Conservation (phyloP, 2,888 invertebrate species). For the Diaphora mendica region DNA sequence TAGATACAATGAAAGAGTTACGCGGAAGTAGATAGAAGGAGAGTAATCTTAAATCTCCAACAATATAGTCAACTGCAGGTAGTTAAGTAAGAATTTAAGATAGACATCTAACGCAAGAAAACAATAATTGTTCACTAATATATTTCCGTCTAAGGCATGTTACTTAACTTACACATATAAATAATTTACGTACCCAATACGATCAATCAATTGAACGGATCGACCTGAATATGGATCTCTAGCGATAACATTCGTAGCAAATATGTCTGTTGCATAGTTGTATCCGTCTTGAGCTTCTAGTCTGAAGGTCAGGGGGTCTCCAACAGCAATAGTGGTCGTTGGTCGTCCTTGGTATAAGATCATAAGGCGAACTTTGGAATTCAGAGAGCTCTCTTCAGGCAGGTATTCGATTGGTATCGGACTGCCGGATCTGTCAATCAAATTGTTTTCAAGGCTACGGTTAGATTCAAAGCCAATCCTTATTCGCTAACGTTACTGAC, state of each 20-base stretch:
- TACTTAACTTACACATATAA: not conserved
- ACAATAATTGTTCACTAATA: not conserved
- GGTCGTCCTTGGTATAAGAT: slow-evolving; percentile 96
- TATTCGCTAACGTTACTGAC: slow-evolving; percentile 56
- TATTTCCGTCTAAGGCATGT: too few relatives aligned
- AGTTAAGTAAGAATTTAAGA: not conserved
- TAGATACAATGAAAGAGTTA: too few relatives aligned
- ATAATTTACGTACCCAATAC: slow-evolving; percentile 90
- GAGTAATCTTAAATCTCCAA: not conserved
- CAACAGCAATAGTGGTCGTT: slow-evolving; percentile 97
- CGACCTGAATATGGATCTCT: slow-evolving; percentile 96
- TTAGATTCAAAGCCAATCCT: slow-evolving; percentile 71
- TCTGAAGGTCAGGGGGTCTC: slow-evolving; percentile 95
- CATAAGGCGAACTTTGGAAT: slow-evolving; percentile 94
- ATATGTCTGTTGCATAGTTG: slow-evolving; percentile 95
- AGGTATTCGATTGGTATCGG: slow-evolving; percentile 97
- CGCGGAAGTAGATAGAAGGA: too few relatives aligned
- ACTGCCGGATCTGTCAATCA: slow-evolving; percentile 92
- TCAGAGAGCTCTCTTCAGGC: slow-evolving; percentile 95
- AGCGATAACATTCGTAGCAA: slow-evolving; percentile 96
- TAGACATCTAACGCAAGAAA: not conserved
- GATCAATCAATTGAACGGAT: slow-evolving; percentile 95
- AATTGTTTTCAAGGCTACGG: slow-evolving; percentile 79
- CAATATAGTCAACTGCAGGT: not conserved
- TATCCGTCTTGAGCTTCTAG: slow-evolving; percentile 96